Evolutionary conservation across 2,113 vertebrate genomes (phyloP).

Genomic region (Zonotrichia leucophrys): DNA sequence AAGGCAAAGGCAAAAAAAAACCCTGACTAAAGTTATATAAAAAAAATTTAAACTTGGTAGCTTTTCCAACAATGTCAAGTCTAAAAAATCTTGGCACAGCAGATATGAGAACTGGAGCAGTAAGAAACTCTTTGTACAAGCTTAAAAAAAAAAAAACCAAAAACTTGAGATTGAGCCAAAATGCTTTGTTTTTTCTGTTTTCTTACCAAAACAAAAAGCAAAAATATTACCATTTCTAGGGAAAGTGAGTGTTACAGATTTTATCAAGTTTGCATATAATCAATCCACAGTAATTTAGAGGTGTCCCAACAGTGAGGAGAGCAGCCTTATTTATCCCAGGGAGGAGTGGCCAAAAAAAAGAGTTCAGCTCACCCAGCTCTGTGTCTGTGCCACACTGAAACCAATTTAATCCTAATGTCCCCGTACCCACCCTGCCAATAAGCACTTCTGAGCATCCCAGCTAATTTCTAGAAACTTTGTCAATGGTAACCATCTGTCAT

Average conservation of each 20-base stretch:
- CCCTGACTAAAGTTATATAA: background rate
- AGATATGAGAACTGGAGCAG: background rate
- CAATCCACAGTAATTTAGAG: background rate
- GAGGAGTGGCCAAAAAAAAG: background rate
- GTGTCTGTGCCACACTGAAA: background rate
- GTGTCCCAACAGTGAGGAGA: background rate
- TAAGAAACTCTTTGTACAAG: background rate
- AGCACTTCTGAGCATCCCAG: background rate
- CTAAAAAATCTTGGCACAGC: background rate
- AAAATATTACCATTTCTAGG: background rate
- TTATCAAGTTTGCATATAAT: background rate
- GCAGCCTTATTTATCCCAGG: background rate
- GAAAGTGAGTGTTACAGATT: background rate
- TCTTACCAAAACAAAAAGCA: background rate
- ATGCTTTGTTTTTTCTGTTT: background rate
- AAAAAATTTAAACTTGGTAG: background rate
- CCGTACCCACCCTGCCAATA: background rate
- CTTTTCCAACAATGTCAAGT: background rate
- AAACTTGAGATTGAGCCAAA: background rate
- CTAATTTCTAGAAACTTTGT: background rate
- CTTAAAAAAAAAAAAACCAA: background rate
- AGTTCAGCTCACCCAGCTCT: background rate
- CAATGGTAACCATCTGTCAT: background rate
- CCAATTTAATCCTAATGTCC: background rate
- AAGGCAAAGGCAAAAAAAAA: rapidly evolving